Conservation (phyloP, 2,888 invertebrate species). For the Amiota minor region DNA sequence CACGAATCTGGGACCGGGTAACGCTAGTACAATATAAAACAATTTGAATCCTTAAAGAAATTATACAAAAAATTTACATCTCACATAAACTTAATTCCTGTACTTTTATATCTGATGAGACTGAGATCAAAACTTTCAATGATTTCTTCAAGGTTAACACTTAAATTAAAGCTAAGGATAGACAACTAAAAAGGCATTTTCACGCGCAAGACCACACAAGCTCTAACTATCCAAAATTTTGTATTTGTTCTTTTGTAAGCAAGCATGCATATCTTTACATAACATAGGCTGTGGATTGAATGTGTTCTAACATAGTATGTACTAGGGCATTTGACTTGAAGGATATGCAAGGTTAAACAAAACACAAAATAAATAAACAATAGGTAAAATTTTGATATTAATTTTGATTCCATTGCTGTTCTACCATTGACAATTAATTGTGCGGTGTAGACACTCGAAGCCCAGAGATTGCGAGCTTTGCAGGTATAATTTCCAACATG, state of each 20-base stretch:
- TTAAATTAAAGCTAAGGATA: too few relatives aligned
- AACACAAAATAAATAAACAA: conserved; percentile 7
- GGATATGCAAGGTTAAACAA: conserved; percentile 26
- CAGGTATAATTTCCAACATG: conserved; percentile 84
- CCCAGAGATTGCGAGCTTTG: conserved; percentile 77
- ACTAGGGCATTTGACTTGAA: conserved; percentile 25
- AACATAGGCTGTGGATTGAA: background rate
- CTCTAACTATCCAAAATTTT: too few relatives aligned
- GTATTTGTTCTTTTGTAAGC: background rate
- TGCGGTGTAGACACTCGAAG: conserved; percentile 78
- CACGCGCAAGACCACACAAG: conserved; percentile 6
- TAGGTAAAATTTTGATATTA: conserved; percentile 35
- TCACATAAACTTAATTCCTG: too few relatives aligned
- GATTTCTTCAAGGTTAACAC: too few relatives aligned
- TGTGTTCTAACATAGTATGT: too few relatives aligned
- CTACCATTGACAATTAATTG: conserved; percentile 81
- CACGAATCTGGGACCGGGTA: too few relatives aligned
- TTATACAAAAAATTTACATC: too few relatives aligned
- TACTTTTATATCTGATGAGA: too few relatives aligned
- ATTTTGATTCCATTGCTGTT: conserved; percentile 45
- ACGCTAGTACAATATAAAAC: too few relatives aligned
- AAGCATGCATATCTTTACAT: conserved; percentile 3
- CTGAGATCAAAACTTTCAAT: too few relatives aligned
- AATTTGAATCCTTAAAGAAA: too few relatives aligned
- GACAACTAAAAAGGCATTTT: too few relatives aligned